Conservation (phyloP, 2,888 invertebrate genomes). For the Idaea aversata region DNA sequence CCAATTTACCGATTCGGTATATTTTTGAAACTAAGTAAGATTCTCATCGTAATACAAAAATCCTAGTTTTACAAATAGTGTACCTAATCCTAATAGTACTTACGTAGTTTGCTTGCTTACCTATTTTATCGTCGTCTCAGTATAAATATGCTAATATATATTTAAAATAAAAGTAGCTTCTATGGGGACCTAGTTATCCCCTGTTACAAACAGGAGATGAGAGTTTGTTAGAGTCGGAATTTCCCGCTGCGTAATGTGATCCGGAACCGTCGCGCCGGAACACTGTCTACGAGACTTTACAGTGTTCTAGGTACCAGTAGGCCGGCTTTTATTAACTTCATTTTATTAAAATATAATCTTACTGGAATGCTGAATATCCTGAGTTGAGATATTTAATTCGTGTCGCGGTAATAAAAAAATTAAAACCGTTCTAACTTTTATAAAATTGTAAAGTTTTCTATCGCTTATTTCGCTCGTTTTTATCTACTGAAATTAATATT, state of each 20-base stretch:
- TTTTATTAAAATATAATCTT: not conserved
- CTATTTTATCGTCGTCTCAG: not conserved
- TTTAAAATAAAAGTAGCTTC: not conserved
- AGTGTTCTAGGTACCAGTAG: not conserved
- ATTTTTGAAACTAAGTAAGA: too few relatives aligned
- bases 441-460: too few relatives aligned
- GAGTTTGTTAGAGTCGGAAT: conserved; percentile 42
- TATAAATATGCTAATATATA: not conserved
- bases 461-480: not conserved
- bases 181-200: conserved; percentile 1
- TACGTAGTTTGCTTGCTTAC: not conserved
- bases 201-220: conserved; percentile 43
- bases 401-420: not conserved
- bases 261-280: conserved; percentile 30
- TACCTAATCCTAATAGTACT: not conserved
- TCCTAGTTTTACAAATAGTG: too few relatives aligned
- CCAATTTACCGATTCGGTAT: too few relatives aligned
- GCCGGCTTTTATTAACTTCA: not conserved
- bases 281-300: not conserved
- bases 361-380: not conserved
- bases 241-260: conserved; percentile 40
- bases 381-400: not conserved
- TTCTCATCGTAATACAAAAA: too few relatives aligned
- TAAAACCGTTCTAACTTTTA: not conserved
- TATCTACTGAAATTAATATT: too few relatives aligned